Conservation (phyloP, 2,113 vertebrate species). For the Globicephala melas region DNA sequence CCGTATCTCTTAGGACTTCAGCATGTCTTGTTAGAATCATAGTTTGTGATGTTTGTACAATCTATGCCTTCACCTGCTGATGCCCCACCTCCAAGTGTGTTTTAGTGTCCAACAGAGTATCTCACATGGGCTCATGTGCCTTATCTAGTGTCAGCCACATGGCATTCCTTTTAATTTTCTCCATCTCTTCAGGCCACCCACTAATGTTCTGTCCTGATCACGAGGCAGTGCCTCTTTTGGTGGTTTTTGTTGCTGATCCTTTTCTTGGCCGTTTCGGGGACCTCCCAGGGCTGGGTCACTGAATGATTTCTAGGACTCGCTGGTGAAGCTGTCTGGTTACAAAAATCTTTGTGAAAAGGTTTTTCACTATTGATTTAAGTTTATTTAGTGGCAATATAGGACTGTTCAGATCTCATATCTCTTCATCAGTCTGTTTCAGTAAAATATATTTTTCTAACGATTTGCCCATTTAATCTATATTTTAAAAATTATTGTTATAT, state of each 20-base stretch:
- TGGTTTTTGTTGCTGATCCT: neutral
- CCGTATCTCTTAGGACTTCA: neutral
- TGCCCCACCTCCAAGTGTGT: neutral
- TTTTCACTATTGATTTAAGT: neutral
- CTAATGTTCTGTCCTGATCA: neutral
- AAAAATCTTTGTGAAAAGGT: neutral
- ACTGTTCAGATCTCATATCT: neutral
- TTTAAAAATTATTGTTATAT: neutral
- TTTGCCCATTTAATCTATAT: neutral
- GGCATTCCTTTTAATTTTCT: neutral
- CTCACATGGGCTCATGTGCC: neutral
- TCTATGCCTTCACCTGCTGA: neutral
- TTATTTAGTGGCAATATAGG: neutral
- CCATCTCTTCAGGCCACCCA: neutral
- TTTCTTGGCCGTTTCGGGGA: too few species aligned
- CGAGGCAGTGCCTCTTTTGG: neutral
- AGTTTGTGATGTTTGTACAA: neutral
- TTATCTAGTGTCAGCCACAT: neutral
- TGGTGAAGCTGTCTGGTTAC: neutral
- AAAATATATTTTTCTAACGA: neutral
- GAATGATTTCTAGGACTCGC: neutral
- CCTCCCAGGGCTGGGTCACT: neutral
- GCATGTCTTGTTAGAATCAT: neutral
- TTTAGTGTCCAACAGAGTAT: neutral
- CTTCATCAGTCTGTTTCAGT: neutral